These are phyloP conservation scores for Clivina fossor DNA, from an alignment of 2,888 invertebrate species.

Conservation along the genomic window DNA sequence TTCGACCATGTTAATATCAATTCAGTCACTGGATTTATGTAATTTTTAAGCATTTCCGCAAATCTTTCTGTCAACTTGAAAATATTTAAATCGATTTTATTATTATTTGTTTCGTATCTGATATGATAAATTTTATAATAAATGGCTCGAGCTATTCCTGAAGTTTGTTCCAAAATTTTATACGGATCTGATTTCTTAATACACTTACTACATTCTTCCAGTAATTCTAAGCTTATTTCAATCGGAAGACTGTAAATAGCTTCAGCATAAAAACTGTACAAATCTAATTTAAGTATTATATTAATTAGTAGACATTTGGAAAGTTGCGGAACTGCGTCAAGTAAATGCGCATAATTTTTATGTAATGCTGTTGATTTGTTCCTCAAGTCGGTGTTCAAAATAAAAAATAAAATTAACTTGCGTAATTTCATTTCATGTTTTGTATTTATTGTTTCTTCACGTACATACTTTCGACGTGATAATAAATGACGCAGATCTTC, in stretches of 20 bases:
- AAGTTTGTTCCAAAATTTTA: constrained; percentile 17
- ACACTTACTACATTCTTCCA: constrained; percentile 16
- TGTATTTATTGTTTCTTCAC: constrained; percentile 15
- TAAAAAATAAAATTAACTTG: constrained; percentile 18
- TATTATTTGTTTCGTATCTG: constrained; percentile 11
- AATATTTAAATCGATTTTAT: background rate
- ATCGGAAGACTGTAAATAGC: constrained; percentile 20
- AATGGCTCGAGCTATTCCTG: constrained; percentile 17
- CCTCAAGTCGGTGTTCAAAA: constrained; percentile 21
- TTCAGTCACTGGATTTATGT: constrained; percentile 21
- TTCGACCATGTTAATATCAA: constrained; percentile 17
- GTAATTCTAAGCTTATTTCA: constrained; percentile 22
- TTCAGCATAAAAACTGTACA: constrained; percentile 26
- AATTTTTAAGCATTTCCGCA: constrained; percentile 20
- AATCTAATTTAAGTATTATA: constrained; percentile 11
- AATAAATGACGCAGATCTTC: constrained; percentile 15
- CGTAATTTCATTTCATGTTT: constrained; percentile 19
- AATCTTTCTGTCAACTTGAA: constrained; percentile 20
- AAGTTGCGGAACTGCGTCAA: constrained; percentile 18
- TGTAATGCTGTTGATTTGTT: constrained; percentile 8
- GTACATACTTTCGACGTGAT: constrained; percentile 10
- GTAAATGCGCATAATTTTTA: constrained; percentile 24
- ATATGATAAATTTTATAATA: constrained; percentile 26
- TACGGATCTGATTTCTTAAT: constrained; percentile 25
- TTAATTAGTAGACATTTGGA: constrained; percentile 25